A percentile compares a stretch with the other conserved stretches of the same genome.
phyloP scores from a whole-genome alignment of 2,797 vertebrate species.

The Spatula clypeata region DNA sequence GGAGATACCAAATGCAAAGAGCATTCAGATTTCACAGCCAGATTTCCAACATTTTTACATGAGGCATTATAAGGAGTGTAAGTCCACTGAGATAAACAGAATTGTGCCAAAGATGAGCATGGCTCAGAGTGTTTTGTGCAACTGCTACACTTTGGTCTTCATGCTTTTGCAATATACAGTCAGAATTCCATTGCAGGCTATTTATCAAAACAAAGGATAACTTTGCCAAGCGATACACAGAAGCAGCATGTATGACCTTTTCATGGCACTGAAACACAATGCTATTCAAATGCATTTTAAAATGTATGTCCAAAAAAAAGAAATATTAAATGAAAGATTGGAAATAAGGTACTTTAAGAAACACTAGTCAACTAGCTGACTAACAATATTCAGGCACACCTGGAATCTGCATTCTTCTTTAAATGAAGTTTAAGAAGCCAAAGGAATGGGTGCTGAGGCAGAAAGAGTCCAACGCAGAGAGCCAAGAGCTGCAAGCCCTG shows the following conservation, averaged over 20 bases:
- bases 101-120: neutral
- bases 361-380: neutral
- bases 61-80: neutral
- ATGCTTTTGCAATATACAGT: neutral
- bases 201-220: neutral
- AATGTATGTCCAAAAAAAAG: neutral
- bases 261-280: neutral
- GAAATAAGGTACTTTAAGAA: neutral
- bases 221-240: neutral
- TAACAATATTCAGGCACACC: constrained; percentile 82
- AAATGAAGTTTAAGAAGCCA: constrained; percentile 96
- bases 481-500: constrained; percentile 98
- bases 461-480: constrained; percentile 94
- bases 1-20: neutral
- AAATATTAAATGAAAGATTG: neutral
- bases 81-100: neutral
- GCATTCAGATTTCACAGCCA: neutral
- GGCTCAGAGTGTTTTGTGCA: neutral
- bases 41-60: neutral
- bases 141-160: neutral
- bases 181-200: neutral
- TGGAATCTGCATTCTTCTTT: constrained; percentile 92
- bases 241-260: neutral
- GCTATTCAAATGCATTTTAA: neutral
- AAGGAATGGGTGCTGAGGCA: constrained; percentile 95